A percentile compares a stretch with the other conserved stretches of the same genome.
Conservation (phyloP, 2,797 vertebrate genomes). For the Semotilus atromaculatus region DNA sequence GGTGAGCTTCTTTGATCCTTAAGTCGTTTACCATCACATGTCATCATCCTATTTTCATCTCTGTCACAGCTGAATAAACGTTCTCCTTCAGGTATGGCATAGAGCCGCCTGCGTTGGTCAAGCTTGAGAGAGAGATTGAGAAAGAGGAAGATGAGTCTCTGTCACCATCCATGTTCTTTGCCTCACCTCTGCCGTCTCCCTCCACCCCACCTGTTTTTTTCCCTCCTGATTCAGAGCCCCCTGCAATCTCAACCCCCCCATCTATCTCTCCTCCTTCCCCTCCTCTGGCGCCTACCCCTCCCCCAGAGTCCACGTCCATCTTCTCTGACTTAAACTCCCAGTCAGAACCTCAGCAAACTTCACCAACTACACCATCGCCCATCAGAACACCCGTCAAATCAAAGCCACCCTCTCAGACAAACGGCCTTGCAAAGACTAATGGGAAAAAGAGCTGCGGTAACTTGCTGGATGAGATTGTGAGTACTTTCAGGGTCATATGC, state of each 20-base stretch:
- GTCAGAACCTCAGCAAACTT: conserved; percentile 45
- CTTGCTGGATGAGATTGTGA: conserved; percentile 89
- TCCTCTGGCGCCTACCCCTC: conserved; percentile 58
- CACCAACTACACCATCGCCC: conserved; percentile 50
- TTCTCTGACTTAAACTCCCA: conserved; percentile 27
- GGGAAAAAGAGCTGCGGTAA: conserved; percentile 81
- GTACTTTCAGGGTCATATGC: conserved; percentile 56
- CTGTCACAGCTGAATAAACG: neutral
- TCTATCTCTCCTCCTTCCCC: conserved; percentile 38
- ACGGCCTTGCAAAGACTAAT: conserved; percentile 61
- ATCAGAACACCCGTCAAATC: conserved; percentile 45
- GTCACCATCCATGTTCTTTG: conserved; percentile 66
- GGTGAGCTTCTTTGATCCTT: conserved; percentile 70
- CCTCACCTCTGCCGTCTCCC: conserved; percentile 72
- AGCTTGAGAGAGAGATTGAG: conserved; percentile 93
- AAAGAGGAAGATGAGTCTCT: conserved; percentile 80
- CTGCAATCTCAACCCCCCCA: conserved; percentile 49
- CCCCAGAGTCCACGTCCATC: conserved; percentile 37
- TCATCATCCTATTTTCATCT: neutral
- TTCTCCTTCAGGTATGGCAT: conserved; percentile 85
- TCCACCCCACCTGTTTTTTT: conserved; percentile 76
- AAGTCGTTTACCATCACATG: neutral
- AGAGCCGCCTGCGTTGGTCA: conserved; percentile 93
- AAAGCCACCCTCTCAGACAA: conserved; percentile 48
- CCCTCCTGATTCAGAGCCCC: conserved; percentile 61